Base-by-base conservation (phyloP, 2,888 invertebrate species). In the Cinara cedri region DNA sequence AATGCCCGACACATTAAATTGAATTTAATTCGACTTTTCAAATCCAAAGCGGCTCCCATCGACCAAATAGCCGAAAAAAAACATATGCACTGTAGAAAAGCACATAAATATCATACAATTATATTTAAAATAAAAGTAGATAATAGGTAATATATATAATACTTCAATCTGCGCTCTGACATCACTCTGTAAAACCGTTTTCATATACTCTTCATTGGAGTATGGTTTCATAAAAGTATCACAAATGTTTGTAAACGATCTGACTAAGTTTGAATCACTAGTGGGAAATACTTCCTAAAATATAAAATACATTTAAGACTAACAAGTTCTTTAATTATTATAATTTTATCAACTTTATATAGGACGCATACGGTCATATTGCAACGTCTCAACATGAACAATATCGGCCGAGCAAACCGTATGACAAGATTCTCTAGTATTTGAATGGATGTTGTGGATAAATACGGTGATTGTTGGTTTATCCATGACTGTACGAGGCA, bases 51-150 rank as follows among this genome's bases (percentile, higher is more conserved):
- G 0, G 92, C 95, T 68, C 97, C 97, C 83, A 97, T 85, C 0
- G 96, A 93, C 97, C 97, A 98, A 82, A 96, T 94, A 81, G 92
- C 90, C 0, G 96, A 92, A 85, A 97, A 97, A 85, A 97, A 92
- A 87, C 97, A 97, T 0, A 94, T 92, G 0, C 97, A 95, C 92
- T 93, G 81, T 13, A 84, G 85, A n/a, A 2, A n/a, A 51, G 34
- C 34, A 19, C n/a, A n/a, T n/a, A n/a, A n/a, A n/a, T n/a, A n/a
- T n/a, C n/a, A n/a, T n/a, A n/a, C n/a, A n/a, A n/a, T n/a, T n/a
- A n/a, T n/a, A n/a, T n/a, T n/a, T n/a, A n/a, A n/a, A n/a, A n/a
- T n/a, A n/a, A n/a, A n/a, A n/a, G n/a, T n/a, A n/a, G n/a, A n/a
- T n/a, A n/a, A n/a, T n/a, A n/a, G n/a, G n/a, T n/a, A n/a, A n/a